A percentile compares a stretch with the other conserved stretches of the same genome.
Evolutionary conservation across 2,797 vertebrate genomes (phyloP).

Genomic region (Calcarius lapponicus): DNA sequence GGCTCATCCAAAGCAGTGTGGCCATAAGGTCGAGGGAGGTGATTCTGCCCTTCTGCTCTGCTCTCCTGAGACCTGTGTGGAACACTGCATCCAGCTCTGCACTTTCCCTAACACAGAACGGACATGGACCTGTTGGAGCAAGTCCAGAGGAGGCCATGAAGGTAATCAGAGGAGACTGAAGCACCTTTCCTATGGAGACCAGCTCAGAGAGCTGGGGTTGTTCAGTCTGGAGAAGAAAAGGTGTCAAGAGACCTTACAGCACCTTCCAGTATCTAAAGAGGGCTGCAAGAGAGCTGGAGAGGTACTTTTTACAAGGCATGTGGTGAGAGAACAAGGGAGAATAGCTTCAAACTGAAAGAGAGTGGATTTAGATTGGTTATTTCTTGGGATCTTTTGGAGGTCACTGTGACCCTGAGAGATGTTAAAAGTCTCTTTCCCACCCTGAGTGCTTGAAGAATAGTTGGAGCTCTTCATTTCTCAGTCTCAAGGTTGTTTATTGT

Average conservation of each 20-base stretch:
- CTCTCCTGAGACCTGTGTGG: neutral
- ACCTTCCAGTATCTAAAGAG: neutral
- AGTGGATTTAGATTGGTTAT: neutral
- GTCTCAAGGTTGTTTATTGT: too few species aligned
- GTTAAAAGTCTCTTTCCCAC: too few species aligned
- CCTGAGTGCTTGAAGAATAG: too few species aligned
- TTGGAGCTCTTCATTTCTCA: too few species aligned
- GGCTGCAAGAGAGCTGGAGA: neutral
- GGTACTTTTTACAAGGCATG: neutral
- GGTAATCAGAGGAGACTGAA: neutral
- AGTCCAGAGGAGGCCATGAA: neutral
- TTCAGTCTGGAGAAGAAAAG: neutral
- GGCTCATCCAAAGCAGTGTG: rapidly evolving
- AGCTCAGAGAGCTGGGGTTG: neutral
- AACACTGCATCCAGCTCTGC: neutral
- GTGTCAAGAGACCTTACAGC: neutral
- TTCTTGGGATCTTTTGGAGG: too few species aligned
- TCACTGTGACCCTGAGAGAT: too few species aligned
- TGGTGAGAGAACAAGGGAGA: neutral
- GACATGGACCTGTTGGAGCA: neutral
- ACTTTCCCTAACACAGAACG: neutral
- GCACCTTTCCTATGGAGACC: neutral
- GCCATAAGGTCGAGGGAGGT: neutral
- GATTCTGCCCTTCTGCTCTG: neutral
- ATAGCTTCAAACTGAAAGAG: neutral